Evolutionary conservation across 2,113 vertebrate genomes (phyloP).

Genomic region (Strix aluco): DNA sequence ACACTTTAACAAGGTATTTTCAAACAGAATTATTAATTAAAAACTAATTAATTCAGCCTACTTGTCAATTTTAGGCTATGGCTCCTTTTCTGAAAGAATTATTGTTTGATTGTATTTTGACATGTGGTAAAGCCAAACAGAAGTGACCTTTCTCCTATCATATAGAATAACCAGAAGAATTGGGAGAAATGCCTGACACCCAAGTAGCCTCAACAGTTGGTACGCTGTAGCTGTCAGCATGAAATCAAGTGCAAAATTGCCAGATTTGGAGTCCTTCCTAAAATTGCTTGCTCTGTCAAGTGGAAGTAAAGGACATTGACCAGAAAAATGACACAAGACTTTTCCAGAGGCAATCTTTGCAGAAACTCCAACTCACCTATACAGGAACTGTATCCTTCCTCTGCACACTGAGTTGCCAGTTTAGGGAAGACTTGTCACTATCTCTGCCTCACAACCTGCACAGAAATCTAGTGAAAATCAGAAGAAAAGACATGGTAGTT

Average conservation of each 20-base stretch:
- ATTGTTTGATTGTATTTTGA: background rate
- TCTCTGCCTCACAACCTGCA: background rate
- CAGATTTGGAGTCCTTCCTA: slow-evolving; percentile 45
- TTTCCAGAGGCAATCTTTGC: slow-evolving; percentile 4
- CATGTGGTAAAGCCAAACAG: background rate
- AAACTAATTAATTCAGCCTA: background rate
- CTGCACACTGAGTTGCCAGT: background rate
- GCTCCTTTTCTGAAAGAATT: background rate
- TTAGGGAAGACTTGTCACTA: background rate
- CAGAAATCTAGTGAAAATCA: background rate
- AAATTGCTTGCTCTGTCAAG: background rate
- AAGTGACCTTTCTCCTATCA: background rate
- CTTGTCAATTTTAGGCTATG: background rate
- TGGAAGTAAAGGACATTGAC: slow-evolving; percentile 37
- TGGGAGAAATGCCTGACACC: background rate
- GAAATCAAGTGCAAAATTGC: slow-evolving; percentile 16
- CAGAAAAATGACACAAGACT: background rate
- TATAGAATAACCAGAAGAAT: background rate
- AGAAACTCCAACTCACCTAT: background rate
- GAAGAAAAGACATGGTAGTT: background rate
- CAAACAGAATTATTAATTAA: background rate
- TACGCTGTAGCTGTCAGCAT: background rate
- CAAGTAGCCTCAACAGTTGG: slow-evolving; percentile 30
- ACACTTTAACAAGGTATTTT: background rate
- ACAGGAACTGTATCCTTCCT: background rate